Percentiles rank a stretch among this genome's conserved stretches.
phyloP scores from a whole-genome alignment of 2,113 vertebrate species.

The Camelus dromedarius region DNA sequence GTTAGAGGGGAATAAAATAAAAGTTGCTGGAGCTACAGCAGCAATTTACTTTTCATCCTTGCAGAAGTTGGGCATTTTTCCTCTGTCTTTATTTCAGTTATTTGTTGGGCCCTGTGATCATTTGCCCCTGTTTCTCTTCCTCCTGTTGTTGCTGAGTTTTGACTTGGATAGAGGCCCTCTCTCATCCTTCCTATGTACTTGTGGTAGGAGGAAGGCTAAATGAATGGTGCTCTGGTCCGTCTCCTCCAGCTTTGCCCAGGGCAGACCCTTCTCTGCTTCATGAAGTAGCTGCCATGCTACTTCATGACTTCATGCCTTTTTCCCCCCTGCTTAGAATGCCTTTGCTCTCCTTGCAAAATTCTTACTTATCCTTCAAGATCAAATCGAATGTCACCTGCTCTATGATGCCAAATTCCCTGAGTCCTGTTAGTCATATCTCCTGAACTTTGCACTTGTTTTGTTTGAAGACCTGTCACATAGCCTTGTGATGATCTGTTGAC shows the following conservation, averaged over 20 bases:
- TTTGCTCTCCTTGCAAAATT: constrained; percentile 24
- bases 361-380: constrained; percentile 11
- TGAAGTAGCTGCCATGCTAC: background rate
- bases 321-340: background rate
- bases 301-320: background rate
- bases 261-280: background rate
- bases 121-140: background rate
- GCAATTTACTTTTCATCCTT: background rate
- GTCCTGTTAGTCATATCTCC: background rate
- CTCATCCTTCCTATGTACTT: background rate
- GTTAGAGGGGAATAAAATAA: constrained; percentile 16
- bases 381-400: constrained; percentile 23
- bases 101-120: background rate
- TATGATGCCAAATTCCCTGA: background rate
- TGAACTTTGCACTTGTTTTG: constrained; percentile 47
- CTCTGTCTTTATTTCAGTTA: background rate
- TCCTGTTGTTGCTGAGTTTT: background rate
- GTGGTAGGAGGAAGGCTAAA: background rate
- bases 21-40: background rate
- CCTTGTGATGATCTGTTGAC: constrained; percentile 9
- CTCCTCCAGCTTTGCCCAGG: background rate
- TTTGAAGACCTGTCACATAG: constrained; percentile 9
- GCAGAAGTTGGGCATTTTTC: background rate
- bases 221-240: background rate
- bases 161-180: background rate